A percentile compares a stretch with the other conserved stretches of the same genome.
Evolutionary conservation across 2,888 invertebrate genomes (phyloP).

Genomic region (Dicyrtoma fusca): DNA sequence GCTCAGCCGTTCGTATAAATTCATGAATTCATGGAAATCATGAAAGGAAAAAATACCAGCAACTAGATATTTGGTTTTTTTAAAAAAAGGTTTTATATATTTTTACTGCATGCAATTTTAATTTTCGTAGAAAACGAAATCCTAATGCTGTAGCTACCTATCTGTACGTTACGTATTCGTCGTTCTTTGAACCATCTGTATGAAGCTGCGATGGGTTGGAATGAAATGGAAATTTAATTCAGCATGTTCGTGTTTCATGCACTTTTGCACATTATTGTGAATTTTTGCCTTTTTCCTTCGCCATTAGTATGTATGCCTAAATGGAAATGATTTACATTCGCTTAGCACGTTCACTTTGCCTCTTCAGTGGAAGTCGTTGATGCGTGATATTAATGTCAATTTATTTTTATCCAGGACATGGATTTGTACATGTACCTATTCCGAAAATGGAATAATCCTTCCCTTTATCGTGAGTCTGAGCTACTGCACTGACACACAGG

Average conservation of each 20-base stretch:
- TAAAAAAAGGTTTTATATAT: neutral
- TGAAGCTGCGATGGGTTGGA: neutral
- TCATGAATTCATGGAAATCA: neutral
- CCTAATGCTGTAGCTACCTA: neutral
- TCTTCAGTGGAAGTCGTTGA: neutral
- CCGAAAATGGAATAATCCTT: too few species aligned
- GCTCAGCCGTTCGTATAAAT: too few species aligned
- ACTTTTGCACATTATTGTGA: constrained; percentile 15
- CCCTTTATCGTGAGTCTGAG: too few species aligned
- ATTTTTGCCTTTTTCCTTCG: neutral
- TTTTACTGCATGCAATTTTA: neutral
- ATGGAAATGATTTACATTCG: neutral
- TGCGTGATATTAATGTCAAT: constrained; percentile 18
- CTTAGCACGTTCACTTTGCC: neutral
- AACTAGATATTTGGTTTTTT: neutral
- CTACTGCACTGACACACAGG: too few species aligned
- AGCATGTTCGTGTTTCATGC: neutral
- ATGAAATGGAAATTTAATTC: constrained; percentile 3
- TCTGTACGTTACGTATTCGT: too few species aligned
- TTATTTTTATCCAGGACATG: too few species aligned
- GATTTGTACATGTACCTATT: too few species aligned
- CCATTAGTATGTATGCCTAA: too few species aligned
- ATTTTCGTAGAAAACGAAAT: constrained; percentile 12
- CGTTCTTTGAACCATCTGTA: constrained; percentile 17
- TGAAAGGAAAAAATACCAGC: too few species aligned